Evolutionary conservation across 1,140 invertebrate genomes (phyloP).

Genomic region (Procambarus virginalis): DNA sequence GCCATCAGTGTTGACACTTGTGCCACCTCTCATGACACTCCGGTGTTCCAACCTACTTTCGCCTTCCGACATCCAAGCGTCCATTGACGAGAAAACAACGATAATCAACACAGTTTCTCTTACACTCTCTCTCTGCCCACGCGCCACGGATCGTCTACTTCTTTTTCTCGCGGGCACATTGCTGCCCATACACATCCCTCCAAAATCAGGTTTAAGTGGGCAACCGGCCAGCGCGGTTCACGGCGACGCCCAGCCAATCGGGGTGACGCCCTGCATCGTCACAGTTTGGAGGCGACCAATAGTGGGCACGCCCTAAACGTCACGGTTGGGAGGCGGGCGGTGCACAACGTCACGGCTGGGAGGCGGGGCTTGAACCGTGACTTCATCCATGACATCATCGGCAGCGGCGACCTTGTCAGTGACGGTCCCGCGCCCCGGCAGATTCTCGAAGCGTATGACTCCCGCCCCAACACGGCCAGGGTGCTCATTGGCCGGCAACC

Average conservation of each 20-base stretch:
- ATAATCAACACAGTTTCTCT: not conserved
- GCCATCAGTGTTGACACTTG: not conserved
- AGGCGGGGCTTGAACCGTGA: constrained; percentile 11
- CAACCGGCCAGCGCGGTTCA: not conserved
- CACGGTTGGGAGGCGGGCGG: not conserved
- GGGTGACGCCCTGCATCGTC: constrained; percentile 9
- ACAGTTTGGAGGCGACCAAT: constrained; percentile 14
- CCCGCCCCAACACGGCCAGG: not conserved
- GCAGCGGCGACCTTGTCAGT: constrained; percentile 39
- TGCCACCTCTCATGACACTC: too few relatives aligned
- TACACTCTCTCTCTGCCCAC: not conserved
- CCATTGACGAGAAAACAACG: not conserved
- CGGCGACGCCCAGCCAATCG: constrained; percentile 30
- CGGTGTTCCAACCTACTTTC: too few relatives aligned
- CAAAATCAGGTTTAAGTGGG: constrained; percentile 17
- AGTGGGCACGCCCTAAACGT: constrained; percentile 10
- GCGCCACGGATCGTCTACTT: not conserved
- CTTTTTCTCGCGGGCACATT: not conserved
- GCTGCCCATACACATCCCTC: constrained; percentile 21
- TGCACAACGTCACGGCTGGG: not conserved
- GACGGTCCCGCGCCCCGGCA: constrained; percentile 35
- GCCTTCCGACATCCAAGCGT: too few relatives aligned
- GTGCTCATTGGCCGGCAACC: not conserved
- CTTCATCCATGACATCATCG: constrained; percentile 46
- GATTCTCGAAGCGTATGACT: constrained; percentile 43